A percentile compares a stretch with the other conserved stretches of the same genome.
These are phyloP conservation scores for Chrysemys picta DNA, from an alignment of 2,113 vertebrate genomes.

Conservation along the genomic window DNA sequence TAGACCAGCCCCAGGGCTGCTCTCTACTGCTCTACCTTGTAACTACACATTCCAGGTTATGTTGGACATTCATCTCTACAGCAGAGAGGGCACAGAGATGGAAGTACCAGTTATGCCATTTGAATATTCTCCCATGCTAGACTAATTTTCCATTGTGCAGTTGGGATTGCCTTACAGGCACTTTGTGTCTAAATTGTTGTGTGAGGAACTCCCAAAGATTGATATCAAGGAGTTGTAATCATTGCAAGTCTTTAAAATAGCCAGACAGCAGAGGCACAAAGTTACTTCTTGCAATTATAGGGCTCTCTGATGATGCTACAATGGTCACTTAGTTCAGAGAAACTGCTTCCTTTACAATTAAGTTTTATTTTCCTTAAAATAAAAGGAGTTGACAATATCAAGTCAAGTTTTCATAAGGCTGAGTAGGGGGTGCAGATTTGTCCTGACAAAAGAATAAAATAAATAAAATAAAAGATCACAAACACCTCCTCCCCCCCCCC, in stretches of 20 bases:
- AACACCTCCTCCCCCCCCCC: too few species aligned
- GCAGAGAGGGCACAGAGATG: not conserved
- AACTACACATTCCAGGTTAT: too few species aligned
- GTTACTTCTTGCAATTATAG: slow-evolving; percentile 48
- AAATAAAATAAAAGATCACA: too few species aligned
- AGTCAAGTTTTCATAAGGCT: not conserved
- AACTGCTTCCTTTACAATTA: slow-evolving; percentile 38
- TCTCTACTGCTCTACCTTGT: too few species aligned
- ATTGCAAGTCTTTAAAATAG: slow-evolving; percentile 24
- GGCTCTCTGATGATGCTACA: slow-evolving; percentile 45
- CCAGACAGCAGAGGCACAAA: slow-evolving; percentile 59
- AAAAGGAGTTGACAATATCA: slow-evolving; percentile 8
- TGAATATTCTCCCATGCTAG: not conserved
- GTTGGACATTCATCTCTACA: not conserved
- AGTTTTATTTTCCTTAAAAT: slow-evolving; percentile 12
- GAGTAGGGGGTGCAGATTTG: not conserved
- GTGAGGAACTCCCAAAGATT: not conserved
- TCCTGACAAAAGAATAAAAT: not conserved
- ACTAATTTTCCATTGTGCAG: not conserved
- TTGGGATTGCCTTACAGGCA: not conserved
- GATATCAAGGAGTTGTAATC: not conserved
- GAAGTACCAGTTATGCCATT: not conserved
- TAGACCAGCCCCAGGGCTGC: too few species aligned
- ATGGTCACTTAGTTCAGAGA: slow-evolving; percentile 45
- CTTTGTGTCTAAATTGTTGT: not conserved